Percentiles rank a stretch among this genome's conserved stretches.
These are phyloP conservation scores for Lophius americanus DNA, from an alignment of 2,797 vertebrate species.

Conservation along the genomic window DNA sequence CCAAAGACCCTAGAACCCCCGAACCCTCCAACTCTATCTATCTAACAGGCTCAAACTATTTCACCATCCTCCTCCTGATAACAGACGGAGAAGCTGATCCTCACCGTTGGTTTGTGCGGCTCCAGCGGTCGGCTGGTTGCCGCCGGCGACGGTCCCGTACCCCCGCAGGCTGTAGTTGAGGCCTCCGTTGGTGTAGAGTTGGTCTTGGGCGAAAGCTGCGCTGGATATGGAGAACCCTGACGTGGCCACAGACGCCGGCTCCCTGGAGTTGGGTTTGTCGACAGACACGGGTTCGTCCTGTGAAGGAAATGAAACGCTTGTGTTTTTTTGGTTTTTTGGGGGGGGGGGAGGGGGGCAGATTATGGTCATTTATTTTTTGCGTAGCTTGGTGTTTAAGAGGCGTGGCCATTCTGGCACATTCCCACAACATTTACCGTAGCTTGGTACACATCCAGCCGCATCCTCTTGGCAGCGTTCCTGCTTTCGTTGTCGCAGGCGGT, in stretches of 20 bases:
- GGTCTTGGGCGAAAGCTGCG: conserved; percentile 93
- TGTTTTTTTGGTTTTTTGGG: conserved; percentile 11
- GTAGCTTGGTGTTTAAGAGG: conserved; percentile 37
- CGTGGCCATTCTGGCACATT: conserved; percentile 20
- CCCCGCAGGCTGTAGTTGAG: conserved; percentile 96
- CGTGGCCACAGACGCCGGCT: conserved; percentile 85
- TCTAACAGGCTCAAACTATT: no score
- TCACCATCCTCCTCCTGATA: no score
- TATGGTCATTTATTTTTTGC: background rate
- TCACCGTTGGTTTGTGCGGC: conserved; percentile 92
- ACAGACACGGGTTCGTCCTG: conserved; percentile 88
- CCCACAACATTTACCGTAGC: conserved; percentile 72
- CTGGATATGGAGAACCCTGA: conserved; percentile 92
- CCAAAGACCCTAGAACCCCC: no score
- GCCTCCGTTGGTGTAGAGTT: conserved; percentile 96
- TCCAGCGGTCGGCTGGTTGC: conserved; percentile 89
- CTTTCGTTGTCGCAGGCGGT: conserved; percentile 97
- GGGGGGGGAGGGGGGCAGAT: background rate
- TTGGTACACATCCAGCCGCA: conserved; percentile 95
- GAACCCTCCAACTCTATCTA: no score
- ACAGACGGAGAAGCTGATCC: conserved; percentile 8
- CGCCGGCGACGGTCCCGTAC: conserved; percentile 86
- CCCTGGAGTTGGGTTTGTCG: conserved; percentile 89
- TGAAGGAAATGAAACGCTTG: background rate
- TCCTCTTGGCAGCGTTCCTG: conserved; percentile 97